Percentiles rank a stretch among this genome's conserved stretches.
phyloP scores from a whole-genome alignment of 2,888 invertebrate species.

The Rhogogaster chlorosoma region DNA sequence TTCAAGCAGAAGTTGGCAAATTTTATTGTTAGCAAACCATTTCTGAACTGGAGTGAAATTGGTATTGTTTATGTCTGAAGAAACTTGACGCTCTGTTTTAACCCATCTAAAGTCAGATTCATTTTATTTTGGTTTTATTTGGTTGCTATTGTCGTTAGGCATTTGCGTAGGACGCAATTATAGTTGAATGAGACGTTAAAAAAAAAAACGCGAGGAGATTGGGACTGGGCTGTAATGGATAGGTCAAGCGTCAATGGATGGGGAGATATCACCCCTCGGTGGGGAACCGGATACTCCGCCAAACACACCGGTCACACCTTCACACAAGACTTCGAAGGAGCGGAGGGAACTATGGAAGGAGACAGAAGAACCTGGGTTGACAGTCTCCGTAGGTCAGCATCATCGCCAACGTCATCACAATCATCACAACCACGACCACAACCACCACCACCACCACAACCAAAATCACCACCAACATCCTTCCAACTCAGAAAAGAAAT shows the following conservation, averaged over 20 bases:
- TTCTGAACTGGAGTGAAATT: neutral
- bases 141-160: conserved; percentile 76
- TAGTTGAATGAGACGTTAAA: conserved; percentile 69
- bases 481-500: conserved; percentile 71
- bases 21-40: neutral
- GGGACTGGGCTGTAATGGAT: conserved; percentile 77
- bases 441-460: conserved; percentile 64
- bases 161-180: conserved; percentile 74
- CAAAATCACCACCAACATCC: conserved; percentile 61
- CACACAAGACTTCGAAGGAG: conserved; percentile 71
- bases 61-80: neutral
- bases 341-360: conserved; percentile 68
- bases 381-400: conserved; percentile 74
- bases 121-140: conserved; percentile 62
- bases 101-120: neutral
- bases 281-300: conserved; percentile 76
- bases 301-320: conserved; percentile 76
- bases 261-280: conserved; percentile 73
- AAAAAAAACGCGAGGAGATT: conserved; percentile 65
- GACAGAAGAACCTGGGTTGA: conserved; percentile 69
- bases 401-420: conserved; percentile 72
- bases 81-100: conserved; percentile 38
- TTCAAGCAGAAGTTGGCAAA: neutral
- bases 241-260: conserved; percentile 77
- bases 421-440: conserved; percentile 79